Evolutionary conservation across 2,888 invertebrate genomes (phyloP).

Genomic region (Apamea crenata): DNA sequence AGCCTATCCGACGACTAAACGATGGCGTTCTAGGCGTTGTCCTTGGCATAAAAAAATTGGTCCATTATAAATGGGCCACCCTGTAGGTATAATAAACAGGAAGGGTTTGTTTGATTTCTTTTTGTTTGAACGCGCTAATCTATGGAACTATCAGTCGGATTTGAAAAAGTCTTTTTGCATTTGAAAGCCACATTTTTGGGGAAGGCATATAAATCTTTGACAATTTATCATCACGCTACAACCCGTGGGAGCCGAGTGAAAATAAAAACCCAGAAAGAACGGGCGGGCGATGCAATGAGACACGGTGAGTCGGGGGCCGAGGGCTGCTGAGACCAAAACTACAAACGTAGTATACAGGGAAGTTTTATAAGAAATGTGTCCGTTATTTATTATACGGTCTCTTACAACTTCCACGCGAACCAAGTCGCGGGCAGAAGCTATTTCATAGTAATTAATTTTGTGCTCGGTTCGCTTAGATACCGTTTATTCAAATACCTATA

Average conservation of each 20-base stretch:
- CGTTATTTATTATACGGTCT: too few species aligned
- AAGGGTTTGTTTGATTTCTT: neutral
- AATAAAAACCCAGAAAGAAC: neutral
- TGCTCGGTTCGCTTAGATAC: neutral
- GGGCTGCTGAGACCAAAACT: too few species aligned
- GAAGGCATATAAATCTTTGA: neutral
- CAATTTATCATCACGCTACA: neutral
- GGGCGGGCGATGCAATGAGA: too few species aligned
- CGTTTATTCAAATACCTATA: neutral
- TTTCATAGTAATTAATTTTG: neutral
- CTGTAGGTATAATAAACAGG: neutral
- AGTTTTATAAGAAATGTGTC: too few species aligned
- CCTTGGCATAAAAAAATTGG: neutral
- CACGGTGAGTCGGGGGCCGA: too few species aligned
- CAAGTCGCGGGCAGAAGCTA: too few species aligned
- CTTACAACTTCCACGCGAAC: too few species aligned
- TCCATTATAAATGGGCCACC: neutral
- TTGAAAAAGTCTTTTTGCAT: neutral
- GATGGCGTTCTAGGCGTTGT: neutral
- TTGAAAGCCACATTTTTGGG: neutral
- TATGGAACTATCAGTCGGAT: neutral
- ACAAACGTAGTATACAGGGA: too few species aligned
- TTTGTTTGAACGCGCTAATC: neutral
- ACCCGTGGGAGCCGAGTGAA: neutral
- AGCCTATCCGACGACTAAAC: neutral